Conservation (phyloP, 2,888 invertebrate species). For the Andricus quercusramuli region DNA sequence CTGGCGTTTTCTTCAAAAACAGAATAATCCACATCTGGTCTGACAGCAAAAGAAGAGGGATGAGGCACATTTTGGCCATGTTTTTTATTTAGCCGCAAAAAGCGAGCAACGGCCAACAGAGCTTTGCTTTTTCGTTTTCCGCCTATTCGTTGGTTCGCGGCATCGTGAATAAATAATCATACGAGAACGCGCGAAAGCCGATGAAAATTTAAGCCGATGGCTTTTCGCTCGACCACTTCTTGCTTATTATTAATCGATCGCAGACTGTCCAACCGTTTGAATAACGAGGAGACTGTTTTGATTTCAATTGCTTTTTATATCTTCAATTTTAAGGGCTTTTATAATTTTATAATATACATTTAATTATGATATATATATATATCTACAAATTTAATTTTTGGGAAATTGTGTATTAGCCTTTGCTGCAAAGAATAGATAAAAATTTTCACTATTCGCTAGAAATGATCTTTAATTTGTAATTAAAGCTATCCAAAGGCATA, state of each 20-base stretch:
- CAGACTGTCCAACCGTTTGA: slow-evolving; percentile 18
- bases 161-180: slow-evolving; percentile 72
- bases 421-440: background rate
- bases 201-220: slow-evolving; percentile 74
- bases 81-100: slow-evolving; percentile 46
- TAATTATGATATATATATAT: background rate
- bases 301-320: slow-evolving; percentile 25
- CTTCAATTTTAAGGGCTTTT: background rate
- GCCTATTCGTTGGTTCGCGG: slow-evolving; percentile 63
- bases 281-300: slow-evolving; percentile 35
- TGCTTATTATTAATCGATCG: slow-evolving; percentile 62
- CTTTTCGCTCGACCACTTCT: slow-evolving; percentile 64
- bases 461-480: no score
- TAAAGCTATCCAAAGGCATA: no score
- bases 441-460: background rate
- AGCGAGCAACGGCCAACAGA: slow-evolving; percentile 21
- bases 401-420: background rate
- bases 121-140: slow-evolving; percentile 43
- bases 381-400: background rate
- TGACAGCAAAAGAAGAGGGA: slow-evolving; percentile 44
- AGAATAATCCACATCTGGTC: background rate
- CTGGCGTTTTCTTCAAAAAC: background rate
- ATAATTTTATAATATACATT: background rate
- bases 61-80: slow-evolving; percentile 27
- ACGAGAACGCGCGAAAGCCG: slow-evolving; percentile 66